Conservation (phyloP, 2,113 vertebrate genomes). For the Misgurnus mizolepis region DNA sequence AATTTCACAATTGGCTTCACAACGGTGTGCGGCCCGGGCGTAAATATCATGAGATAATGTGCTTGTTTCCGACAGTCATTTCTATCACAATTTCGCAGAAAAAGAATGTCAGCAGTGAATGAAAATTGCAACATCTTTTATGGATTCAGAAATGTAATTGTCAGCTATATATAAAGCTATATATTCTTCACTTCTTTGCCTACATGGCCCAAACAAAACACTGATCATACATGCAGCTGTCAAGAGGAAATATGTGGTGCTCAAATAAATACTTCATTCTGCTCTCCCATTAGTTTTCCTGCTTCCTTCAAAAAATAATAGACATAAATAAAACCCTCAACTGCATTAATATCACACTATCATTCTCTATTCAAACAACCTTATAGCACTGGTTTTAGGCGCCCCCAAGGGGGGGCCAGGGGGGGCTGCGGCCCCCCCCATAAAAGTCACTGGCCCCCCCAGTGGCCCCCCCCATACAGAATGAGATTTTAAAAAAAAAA, state of each 20-base stretch:
- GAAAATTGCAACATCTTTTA: neutral
- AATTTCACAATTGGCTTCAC: slow-evolving; percentile 1
- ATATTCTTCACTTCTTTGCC: neutral
- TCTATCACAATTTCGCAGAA: neutral
- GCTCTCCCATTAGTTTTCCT: slow-evolving; percentile 67
- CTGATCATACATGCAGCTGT: neutral
- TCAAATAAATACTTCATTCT: slow-evolving; percentile 71
- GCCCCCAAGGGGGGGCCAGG: no score
- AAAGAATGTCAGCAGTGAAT: neutral
- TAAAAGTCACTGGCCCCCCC: no score
- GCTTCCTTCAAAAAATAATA: slow-evolving; percentile 73
- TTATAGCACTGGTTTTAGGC: no score
- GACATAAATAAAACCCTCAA: slow-evolving; percentile 70
- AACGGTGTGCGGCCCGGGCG: neutral
- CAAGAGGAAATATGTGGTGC: slow-evolving; percentile 29
- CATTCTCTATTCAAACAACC: slow-evolving; percentile 61
- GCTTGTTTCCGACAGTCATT: neutral
- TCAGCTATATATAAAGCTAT: neutral
- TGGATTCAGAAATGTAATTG: neutral
- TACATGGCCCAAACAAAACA: neutral
- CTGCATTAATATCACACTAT: slow-evolving; percentile 67
- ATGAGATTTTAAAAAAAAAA: no score
- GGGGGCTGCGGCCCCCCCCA: no score
- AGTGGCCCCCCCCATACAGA: no score
- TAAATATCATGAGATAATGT: slow-evolving; percentile 15